Base-by-base conservation (phyloP, 2,113 vertebrate genomes). In the Ellobius talpinus region DNA sequence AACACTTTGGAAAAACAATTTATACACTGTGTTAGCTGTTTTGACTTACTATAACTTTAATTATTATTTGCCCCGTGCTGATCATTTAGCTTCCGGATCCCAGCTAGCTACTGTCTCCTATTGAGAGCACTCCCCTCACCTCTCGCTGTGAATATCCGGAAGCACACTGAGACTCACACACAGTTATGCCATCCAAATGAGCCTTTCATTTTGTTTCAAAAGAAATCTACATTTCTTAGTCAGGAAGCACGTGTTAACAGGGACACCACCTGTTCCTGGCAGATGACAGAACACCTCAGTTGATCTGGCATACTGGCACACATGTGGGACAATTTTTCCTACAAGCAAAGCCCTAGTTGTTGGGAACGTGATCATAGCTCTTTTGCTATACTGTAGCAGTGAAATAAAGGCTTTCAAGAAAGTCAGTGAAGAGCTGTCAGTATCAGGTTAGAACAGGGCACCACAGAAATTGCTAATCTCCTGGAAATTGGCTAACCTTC, bases 401-500 rank as follows among this genome's bases (percentile, higher is more conserved):
- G n/a, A 88, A 90, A 94, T 76, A 39, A 74, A 90, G 39, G 47
- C 7, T 89, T 95, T 58, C 26, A 68, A 65, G 86, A 45, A 92
- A 86, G 81, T 33, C 65, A 66, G 31, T 16, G 42, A 94, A 58
- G 31, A n/a, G 8, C 33, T 90, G 55, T 74, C 63, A 21, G 0
- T 66, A 24, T 36, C 39, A 19, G 76, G 58, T 19, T 70, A 39
- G 23, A 88, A 52, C 4, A 9, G 91, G 70, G 52, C 50, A 47
- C 42, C 55, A 89, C 45, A 77, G 93, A 84, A 78, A 82, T 68
- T 94, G 42, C 73, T 21, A 68, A 66, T 68, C 77, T 92, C 33
- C 52, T 47, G 39, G 87, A 91, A 90, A 90, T 39, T 66, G 79
- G 55, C 47, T 85, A 87, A 85, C 39, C 70, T 94, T 94, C 82